Base-by-base conservation (phyloP, 2,888 invertebrate species). In the Andrena dorsata region DNA sequence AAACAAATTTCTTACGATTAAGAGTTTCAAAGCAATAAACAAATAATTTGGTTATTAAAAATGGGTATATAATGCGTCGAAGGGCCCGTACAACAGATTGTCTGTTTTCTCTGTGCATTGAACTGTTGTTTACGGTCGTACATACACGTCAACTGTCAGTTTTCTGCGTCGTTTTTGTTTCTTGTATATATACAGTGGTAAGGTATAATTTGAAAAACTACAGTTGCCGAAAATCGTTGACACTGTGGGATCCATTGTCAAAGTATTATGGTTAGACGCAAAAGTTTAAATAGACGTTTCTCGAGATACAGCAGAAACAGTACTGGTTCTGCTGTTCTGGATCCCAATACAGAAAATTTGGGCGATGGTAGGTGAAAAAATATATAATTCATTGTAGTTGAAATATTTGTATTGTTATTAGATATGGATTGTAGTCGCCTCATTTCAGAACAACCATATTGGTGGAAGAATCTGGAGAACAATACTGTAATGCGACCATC, bases 391-490 rank as follows among this genome's bases (percentile, higher is more conserved):
- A 51, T 2, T 47, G 0, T 58, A 51, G 49, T 28, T 10, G 16
- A 68, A 30, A 7, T 6, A 49, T 3, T n/a, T 10, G 8, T 35
- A 51, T 23, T 35, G 2, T 35, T 4, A 8, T 10, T 30, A 35
- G 7, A 13, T 28, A 7, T 56, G 23, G 2, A 20, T 8, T 49
- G 7, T 28, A 35, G 61, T 51, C 1, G 5, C 13, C 41, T 1
- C 4, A 0, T 82, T 87, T 2, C 35, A 88, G 88, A 81, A 20
- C 5, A 76, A n/a, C 64, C 86, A 16, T 74, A 73, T 26, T 89
- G 89, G 89, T 89, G 84, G 82, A 74, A 61, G 13, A 20, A 85
- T 1, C 82, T 90, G 70, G 84, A 80, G 2, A 75, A 86, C 2
- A 80, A 82, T 28, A 76, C 88, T 7, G 51, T 53, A 20, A 2